Evolutionary conservation across 2,888 invertebrate genomes (phyloP).

Genomic region (Conomelus anceps): DNA sequence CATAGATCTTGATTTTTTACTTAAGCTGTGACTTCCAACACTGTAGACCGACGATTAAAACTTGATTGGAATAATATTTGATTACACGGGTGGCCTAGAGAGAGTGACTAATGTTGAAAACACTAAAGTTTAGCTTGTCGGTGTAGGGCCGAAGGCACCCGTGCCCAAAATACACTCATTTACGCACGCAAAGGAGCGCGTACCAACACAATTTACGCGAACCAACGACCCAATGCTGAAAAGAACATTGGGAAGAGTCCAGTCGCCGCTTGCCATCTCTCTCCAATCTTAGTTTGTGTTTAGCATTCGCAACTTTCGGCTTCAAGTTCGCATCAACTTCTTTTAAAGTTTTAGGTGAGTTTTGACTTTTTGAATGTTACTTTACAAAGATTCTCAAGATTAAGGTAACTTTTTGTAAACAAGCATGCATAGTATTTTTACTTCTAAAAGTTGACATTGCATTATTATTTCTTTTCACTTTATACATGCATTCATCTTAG

Average conservation of each 20-base stretch:
- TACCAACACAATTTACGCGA: background rate
- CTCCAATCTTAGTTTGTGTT: background rate
- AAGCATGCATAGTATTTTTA: no score
- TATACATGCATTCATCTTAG: no score
- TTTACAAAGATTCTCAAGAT: no score
- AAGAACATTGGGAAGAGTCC: background rate
- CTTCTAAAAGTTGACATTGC: no score
- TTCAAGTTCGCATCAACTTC: background rate
- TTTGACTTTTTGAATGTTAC: no score
- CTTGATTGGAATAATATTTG: background rate
- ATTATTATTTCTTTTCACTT: no score
- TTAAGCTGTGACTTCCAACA: background rate
- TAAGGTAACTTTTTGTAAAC: no score
- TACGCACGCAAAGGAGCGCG: background rate
- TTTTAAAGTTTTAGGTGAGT: background rate
- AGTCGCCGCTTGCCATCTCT: background rate
- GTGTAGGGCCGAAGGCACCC: background rate
- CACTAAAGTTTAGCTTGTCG: background rate
- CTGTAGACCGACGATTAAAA: no score
- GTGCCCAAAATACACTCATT: background rate
- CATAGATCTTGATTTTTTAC: no score
- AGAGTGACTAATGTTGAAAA: background rate
- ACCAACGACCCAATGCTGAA: background rate
- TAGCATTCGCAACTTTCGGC: background rate
- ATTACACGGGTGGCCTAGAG: background rate